Conservation (phyloP, 1,140 invertebrate genomes). For the Samia ricini region DNA sequence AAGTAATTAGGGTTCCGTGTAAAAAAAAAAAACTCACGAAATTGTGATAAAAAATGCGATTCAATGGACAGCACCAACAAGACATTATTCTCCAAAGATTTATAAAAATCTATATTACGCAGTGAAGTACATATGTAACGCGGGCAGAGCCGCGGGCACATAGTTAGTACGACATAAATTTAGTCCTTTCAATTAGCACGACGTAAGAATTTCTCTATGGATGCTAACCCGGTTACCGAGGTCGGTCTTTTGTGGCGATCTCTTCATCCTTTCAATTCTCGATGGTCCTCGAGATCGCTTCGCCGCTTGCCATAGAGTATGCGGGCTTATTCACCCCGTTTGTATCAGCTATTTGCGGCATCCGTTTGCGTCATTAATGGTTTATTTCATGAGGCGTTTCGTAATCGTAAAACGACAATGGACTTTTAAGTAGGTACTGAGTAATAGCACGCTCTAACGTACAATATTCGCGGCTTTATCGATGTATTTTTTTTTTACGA, state of each 20-base stretch:
- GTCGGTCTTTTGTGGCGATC: slow-evolving; percentile 23
- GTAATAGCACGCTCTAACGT: too few species aligned
- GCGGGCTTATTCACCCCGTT: slow-evolving; percentile 31
- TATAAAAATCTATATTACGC: too few species aligned
- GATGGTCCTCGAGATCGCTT: slow-evolving; percentile 30
- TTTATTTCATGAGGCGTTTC: slow-evolving; percentile 18
- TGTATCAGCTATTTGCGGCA: slow-evolving; percentile 33
- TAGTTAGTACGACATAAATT: too few species aligned
- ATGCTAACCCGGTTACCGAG: slow-evolving; percentile 21
- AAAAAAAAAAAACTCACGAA: too few species aligned
- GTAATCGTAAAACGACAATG: slow-evolving; percentile 14
- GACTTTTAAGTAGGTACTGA: background rate
- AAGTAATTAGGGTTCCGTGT: too few species aligned
- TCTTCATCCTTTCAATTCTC: slow-evolving; percentile 32
- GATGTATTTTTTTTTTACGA: too few species aligned
- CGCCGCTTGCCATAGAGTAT: slow-evolving; percentile 28
- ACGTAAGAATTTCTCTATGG: background rate
- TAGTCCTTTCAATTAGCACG: background rate
- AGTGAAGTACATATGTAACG: too few species aligned
- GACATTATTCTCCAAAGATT: too few species aligned
- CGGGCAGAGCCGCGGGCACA: too few species aligned
- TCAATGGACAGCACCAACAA: too few species aligned
- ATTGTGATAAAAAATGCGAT: too few species aligned
- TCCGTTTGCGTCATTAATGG: slow-evolving; percentile 23
- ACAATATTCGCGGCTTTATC: too few species aligned